Conservation (phyloP, 2,888 invertebrate species). For the Agapostemon virescens region DNA sequence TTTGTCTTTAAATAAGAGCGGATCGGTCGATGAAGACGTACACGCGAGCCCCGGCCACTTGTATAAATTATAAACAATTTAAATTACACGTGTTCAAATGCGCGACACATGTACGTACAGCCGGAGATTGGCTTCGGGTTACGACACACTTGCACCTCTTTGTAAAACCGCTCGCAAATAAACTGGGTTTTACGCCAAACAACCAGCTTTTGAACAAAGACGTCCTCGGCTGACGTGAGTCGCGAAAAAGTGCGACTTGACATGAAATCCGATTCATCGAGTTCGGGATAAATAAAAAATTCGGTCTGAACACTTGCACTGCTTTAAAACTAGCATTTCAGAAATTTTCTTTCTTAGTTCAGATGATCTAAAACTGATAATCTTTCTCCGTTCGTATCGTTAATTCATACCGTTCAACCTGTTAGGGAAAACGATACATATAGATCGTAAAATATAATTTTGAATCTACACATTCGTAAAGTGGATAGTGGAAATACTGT, state of each 20-base stretch:
- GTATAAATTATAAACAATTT: conserved; percentile 54
- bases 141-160: conserved; percentile 22
- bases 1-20: not conserved
- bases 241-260: conserved; percentile 4
- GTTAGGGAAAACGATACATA: no score
- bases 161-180: conserved; percentile 29
- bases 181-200: conserved; percentile 35
- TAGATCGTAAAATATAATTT: not conserved
- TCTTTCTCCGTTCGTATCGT: not conserved
- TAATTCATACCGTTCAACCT: no score
- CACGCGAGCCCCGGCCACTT: conserved; percentile 13
- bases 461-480: not conserved
- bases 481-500: no score
- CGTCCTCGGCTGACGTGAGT: conserved; percentile 19
- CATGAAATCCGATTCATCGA: conserved; percentile 5
- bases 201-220: conserved; percentile 32
- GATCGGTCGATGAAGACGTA: conserved; percentile 32
- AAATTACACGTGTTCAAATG: conserved; percentile 44
- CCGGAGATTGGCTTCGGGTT: not conserved
- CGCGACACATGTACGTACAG: conserved; percentile 33
- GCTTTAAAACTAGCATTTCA: not conserved
- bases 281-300: not conserved
- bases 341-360: not conserved
- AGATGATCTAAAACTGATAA: not conserved
- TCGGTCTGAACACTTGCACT: not conserved